Evolutionary conservation across 1,140 invertebrate species (phyloP), one percentile per base, ranked within the genome.

Genomic region (Cardiocondyla obscurior): DNA sequence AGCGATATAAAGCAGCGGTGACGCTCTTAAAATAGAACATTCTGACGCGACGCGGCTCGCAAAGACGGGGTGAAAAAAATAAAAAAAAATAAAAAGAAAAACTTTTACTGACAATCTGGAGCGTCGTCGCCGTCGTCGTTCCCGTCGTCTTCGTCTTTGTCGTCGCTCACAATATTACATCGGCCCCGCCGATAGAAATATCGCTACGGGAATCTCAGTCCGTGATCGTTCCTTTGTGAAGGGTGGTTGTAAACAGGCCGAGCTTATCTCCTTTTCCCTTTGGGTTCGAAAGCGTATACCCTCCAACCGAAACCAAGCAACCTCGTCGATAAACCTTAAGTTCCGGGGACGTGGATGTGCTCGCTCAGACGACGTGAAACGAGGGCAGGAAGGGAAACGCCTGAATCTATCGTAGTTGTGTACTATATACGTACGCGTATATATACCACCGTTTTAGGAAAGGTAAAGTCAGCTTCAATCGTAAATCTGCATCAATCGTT

Each of bases 271-370:
- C 58, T 57, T 49, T 51, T 57, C 53, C 69, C 74, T 76, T 72
- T 83, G 28, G 72, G 49, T 28, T 74, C 53, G 57, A 64, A 67
- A 77, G 62, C 49, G n/a, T n/a, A 42, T 77, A 67, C 86, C 86
- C 87, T 83, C 84, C 58, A 85, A 85, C 86, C 87, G 86, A 88
- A 88, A 88, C 86, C 87, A 83, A 72, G 86, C 81, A 83, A 85
- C 81, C 87, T 88, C 87, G 69, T 88, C 87, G 84, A 89, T 88
- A 86, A 89, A 89, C 87, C 73, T 79, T 83, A 72, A 85, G 86
- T 88, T 88, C 65, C 76, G 42, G 84, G 33, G 79, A 77, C 76
- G 72, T 42, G 65, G 57, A 62, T 58, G 64, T 58, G 77, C 10
- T 49, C 7, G 51, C 55, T 22, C 2, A 74, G 73, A 77, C 74